A percentile compares a stretch with the other conserved stretches of the same genome.
These are phyloP conservation scores for Cataglyphis livida DNA, from an alignment of 2,888 invertebrate genomes.

Conservation along the genomic window DNA sequence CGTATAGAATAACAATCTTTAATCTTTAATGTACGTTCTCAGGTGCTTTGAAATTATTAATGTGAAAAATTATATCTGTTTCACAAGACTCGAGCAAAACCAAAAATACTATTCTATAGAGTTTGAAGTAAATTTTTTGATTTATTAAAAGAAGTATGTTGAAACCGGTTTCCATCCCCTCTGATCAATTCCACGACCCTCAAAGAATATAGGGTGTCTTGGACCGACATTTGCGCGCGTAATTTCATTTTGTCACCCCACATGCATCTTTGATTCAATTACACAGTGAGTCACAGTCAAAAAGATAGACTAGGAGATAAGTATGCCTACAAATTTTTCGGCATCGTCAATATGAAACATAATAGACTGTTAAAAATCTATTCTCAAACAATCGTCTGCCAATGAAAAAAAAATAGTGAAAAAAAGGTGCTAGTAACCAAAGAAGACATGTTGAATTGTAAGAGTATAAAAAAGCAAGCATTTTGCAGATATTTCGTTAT, in stretches of 20 bases:
- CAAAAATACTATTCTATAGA: background rate
- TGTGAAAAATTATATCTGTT: background rate
- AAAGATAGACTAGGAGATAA: conserved; percentile 64
- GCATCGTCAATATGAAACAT: background rate
- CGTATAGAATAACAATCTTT: background rate
- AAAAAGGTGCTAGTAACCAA: background rate
- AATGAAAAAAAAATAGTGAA: background rate
- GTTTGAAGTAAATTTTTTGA: background rate
- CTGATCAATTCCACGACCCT: conserved; percentile 71
- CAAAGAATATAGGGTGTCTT: conserved; percentile 79
- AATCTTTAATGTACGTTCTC: background rate
- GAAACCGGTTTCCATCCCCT: conserved; percentile 46
- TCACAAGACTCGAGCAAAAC: background rate
- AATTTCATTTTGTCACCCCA: conserved; percentile 83
- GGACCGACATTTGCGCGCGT: conserved; percentile 84
- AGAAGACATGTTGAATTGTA: too few species aligned
- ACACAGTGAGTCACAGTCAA: conserved; percentile 80
- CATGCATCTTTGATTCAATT: conserved; percentile 84
- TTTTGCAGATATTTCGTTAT: too few species aligned
- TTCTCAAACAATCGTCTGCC: background rate
- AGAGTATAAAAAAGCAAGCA: too few species aligned
- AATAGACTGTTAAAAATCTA: background rate
- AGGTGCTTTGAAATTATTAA: background rate
- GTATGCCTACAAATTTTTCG: conserved; percentile 33
- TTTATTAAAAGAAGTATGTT: conserved; percentile 20